Percentiles rank a stretch among this genome's conserved stretches.
phyloP scores from a whole-genome alignment of 2,113 vertebrate species.

The Gymnorhina tibicen region DNA sequence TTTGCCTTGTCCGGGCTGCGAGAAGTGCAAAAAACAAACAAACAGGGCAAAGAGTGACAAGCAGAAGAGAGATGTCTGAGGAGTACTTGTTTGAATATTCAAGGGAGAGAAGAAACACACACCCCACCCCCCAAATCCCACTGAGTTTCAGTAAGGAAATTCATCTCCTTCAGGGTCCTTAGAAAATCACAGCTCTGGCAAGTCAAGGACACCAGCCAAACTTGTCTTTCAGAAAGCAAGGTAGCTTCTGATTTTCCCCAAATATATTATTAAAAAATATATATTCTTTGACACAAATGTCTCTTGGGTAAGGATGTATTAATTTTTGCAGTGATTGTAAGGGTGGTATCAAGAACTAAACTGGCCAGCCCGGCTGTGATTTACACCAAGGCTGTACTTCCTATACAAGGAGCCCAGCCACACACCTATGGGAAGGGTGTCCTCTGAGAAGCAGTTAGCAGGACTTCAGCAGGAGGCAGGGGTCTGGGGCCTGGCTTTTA shows the following conservation, averaged over 20 bases:
- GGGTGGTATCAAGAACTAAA: background rate
- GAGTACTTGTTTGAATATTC: background rate
- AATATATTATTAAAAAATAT: background rate
- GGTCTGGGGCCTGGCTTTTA: background rate
- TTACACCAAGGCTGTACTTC: background rate
- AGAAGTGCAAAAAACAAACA: constrained; percentile 63
- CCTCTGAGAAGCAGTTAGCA: background rate
- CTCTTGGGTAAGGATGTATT: background rate
- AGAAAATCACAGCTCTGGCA: background rate
- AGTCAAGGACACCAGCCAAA: background rate
- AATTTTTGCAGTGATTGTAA: background rate
- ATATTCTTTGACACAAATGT: background rate
- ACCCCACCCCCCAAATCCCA: background rate
- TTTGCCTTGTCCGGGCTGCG: background rate
- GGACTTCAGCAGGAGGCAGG: background rate
- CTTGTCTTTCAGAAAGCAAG: background rate
- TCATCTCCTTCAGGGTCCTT: background rate
- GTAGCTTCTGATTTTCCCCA: background rate
- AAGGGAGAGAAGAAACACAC: background rate
- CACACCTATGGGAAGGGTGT: background rate
- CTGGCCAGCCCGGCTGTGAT: background rate
- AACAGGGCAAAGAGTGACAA: constrained; percentile 49
- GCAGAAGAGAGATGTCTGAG: constrained; percentile 6
- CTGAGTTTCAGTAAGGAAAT: background rate
- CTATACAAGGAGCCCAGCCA: background rate